phyloP scores from a whole-genome alignment of 2,113 vertebrate species.

The Erythrocercus mccallii region DNA sequence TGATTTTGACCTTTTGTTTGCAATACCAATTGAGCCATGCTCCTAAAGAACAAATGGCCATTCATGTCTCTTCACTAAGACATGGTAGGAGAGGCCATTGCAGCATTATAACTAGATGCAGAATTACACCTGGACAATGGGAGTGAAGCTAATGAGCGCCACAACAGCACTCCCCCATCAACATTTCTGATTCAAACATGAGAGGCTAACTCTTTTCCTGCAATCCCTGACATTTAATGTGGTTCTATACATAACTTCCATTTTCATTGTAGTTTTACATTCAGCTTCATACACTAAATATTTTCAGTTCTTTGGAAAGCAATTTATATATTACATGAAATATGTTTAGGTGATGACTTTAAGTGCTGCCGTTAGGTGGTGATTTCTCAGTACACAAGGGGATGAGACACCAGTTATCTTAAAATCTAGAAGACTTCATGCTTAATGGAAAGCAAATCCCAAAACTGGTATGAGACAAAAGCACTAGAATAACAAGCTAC shows the following conservation, averaged over 20 bases:
- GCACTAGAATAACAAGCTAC: neutral
- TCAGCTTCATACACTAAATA: neutral
- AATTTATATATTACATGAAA: neutral
- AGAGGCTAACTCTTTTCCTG: neutral
- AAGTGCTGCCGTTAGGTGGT: too few relatives aligned
- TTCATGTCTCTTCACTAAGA: neutral
- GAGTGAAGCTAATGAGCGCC: neutral
- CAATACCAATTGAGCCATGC: neutral
- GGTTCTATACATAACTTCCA: neutral
- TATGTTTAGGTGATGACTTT: neutral
- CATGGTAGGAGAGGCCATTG: neutral
- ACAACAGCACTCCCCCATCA: neutral
- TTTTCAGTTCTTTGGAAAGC: neutral
- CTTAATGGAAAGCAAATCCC: neutral
- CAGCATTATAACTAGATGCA: neutral
- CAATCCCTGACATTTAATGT: neutral
- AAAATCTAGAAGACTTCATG: neutral
- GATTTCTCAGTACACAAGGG: neutral
- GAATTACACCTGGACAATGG: neutral
- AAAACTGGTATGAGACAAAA: neutral
- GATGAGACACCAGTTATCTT: neutral
- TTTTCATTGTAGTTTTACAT: neutral
- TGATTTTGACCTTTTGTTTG: neutral
- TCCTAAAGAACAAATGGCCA: neutral
- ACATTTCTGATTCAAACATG: neutral